Base-by-base conservation (phyloP, 2,797 vertebrate genomes). In the Hoplostethus mediterraneus region DNA sequence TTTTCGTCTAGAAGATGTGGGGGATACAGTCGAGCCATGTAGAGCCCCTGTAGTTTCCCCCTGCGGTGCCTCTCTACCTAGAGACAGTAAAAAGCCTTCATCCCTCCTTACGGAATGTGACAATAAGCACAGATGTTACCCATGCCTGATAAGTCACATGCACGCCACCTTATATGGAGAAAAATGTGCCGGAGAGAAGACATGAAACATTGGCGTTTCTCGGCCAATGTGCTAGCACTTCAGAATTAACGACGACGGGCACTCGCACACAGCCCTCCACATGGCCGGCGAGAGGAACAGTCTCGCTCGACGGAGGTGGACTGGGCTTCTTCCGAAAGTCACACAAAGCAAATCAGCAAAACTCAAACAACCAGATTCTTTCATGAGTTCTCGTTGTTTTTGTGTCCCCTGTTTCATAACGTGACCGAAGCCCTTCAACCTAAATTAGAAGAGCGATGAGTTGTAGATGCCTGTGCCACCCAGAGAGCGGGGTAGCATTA, bases 101-200 rank as follows among this genome's bases (percentile, higher is more conserved):
- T 94, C 77, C 84, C 93, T n/a, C 76, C 89, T 82, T 66, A 65
- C 86, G 82, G 89, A 91, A 89, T 91, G 90, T 83, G 93, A 95
- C 93, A 96, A 89, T 81, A 93, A 93, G 88, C 92, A 86, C 86
- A 94, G 93, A 94, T 92, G 87, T 84, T 92, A 90, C 79, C 90
- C 90, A 64, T 63, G 81, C 85, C 79, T 90, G 87, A 93, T 83
- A 92, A 90, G 90, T 93, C 87, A 92, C 79, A 92, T 89, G 88
- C 88, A 82, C 80, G 70, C 84, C 81, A 90, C 95, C 94, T 95
- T 96, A 95, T 94, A 94, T 94, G 95, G 95, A 91, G 89, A 95
- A 91, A 94, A 95, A 93, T 91, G 87, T 86, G 79, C 84, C 74
- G 79, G 78, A 63, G 71, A 77, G 82, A 85, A 86, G 88, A 93